Evolutionary conservation across 2,888 invertebrate species (phyloP).

Genomic region (Cephus pygmeus): DNA sequence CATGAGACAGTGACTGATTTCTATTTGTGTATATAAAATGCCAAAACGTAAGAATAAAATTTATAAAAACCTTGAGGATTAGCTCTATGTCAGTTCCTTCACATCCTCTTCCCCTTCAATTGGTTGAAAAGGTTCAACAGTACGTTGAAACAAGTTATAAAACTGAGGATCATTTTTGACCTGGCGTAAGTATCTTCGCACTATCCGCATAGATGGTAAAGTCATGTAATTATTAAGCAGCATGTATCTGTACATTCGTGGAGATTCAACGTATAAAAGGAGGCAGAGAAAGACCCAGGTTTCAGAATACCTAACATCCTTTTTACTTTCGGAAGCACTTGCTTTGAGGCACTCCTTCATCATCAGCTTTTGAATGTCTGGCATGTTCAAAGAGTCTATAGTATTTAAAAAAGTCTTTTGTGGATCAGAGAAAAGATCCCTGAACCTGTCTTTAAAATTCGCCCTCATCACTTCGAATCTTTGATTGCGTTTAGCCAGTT

Average conservation of each 20-base stretch:
- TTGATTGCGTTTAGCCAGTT: constrained; percentile 32
- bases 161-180: constrained; percentile 49
- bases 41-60: neutral
- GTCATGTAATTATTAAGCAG: constrained; percentile 46
- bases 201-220: constrained; percentile 41
- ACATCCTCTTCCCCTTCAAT: constrained; percentile 26
- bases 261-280: constrained; percentile 47
- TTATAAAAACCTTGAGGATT: neutral
- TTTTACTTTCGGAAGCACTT: constrained; percentile 31
- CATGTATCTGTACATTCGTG: constrained; percentile 47
- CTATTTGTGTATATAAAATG: neutral
- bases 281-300: constrained; percentile 50
- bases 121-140: constrained; percentile 44
- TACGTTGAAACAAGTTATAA: constrained; percentile 45
- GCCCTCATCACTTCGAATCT: constrained; percentile 27
- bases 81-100: constrained; percentile 30
- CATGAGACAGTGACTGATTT: neutral
- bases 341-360: constrained; percentile 46
- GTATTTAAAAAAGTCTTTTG: constrained; percentile 25
- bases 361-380: constrained; percentile 50
- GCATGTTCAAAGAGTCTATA: constrained; percentile 41
- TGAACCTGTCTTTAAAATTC: constrained; percentile 28
- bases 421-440: constrained; percentile 18
- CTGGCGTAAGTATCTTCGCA: constrained; percentile 44
- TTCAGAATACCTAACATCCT: constrained; percentile 38